phyloP scores from a whole-genome alignment of 2,113 vertebrate genomes.

The Struthidea cinerea region DNA sequence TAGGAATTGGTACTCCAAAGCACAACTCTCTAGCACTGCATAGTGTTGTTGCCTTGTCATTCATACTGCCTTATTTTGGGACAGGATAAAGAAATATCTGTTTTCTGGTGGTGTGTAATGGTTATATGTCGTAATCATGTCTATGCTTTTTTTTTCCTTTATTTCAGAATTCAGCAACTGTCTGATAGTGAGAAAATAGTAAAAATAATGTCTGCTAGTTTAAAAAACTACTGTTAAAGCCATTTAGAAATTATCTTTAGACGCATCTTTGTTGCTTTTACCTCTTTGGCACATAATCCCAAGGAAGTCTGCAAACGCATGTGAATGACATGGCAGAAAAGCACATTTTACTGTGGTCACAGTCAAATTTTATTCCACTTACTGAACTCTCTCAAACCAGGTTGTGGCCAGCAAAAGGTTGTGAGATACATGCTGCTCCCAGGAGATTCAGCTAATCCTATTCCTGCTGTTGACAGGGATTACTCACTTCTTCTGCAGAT shows the following conservation, averaged over 20 bases:
- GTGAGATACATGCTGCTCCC: neutral
- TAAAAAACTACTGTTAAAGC: neutral
- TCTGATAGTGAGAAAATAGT: neutral
- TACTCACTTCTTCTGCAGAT: neutral
- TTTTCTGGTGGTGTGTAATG: neutral
- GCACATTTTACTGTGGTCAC: neutral
- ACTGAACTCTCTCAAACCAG: neutral
- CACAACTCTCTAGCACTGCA: neutral
- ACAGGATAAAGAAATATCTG: neutral
- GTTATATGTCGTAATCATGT: neutral
- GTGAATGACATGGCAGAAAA: neutral
- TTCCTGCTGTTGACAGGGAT: neutral
- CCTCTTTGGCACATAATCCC: neutral
- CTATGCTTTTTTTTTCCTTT: neutral
- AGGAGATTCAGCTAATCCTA: neutral
- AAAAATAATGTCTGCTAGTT: neutral
- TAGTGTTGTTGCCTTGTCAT: neutral
- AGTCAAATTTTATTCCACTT: neutral
- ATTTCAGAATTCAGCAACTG: neutral
- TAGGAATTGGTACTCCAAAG: neutral
- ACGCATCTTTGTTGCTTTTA: neutral
- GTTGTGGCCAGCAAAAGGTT: neutral
- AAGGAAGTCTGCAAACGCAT: neutral
- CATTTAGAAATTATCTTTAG: neutral
- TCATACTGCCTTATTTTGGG: neutral